A percentile compares a stretch with the other conserved stretches of the same genome.
phyloP scores from a whole-genome alignment of 2,888 invertebrate species.

The Campoplex nolae region DNA sequence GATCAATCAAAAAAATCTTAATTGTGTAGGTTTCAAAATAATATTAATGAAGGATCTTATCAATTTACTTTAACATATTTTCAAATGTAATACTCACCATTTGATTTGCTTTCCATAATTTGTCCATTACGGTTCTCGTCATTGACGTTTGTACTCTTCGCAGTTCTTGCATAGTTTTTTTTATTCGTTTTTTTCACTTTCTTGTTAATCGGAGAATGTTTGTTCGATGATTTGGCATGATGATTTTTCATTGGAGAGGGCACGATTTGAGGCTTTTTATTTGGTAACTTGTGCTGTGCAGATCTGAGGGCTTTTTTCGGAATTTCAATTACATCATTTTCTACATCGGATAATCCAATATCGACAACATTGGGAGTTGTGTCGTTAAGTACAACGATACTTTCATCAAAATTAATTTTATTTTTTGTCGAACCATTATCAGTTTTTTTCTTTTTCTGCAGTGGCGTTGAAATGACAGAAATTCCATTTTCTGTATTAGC shows the following conservation, averaged over 20 bases:
- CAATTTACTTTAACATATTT: too few relatives aligned
- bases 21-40: too few relatives aligned
- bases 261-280: background rate
- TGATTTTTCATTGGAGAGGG: background rate
- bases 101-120: slow-evolving; percentile 34
- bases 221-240: background rate
- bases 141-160: slow-evolving; percentile 31
- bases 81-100: slow-evolving; percentile 20
- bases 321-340: slow-evolving; percentile 31
- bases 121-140: slow-evolving; percentile 57
- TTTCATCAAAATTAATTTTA: slow-evolving; percentile 46
- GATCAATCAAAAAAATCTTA: too few relatives aligned
- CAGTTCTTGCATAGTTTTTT: background rate
- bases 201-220: background rate
- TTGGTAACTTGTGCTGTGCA: background rate
- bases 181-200: background rate
- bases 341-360: slow-evolving; percentile 39
- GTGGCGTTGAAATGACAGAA: slow-evolving; percentile 15
- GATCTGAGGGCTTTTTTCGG: background rate
- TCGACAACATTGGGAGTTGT: slow-evolving; percentile 14
- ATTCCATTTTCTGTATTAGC: slow-evolving; percentile 6
- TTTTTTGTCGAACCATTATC: background rate
- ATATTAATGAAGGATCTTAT: too few relatives aligned
- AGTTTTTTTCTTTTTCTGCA: slow-evolving; percentile 33
- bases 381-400: slow-evolving; percentile 63